phyloP scores from a whole-genome alignment of 2,113 vertebrate genomes.

The Osmerus mordax region DNA sequence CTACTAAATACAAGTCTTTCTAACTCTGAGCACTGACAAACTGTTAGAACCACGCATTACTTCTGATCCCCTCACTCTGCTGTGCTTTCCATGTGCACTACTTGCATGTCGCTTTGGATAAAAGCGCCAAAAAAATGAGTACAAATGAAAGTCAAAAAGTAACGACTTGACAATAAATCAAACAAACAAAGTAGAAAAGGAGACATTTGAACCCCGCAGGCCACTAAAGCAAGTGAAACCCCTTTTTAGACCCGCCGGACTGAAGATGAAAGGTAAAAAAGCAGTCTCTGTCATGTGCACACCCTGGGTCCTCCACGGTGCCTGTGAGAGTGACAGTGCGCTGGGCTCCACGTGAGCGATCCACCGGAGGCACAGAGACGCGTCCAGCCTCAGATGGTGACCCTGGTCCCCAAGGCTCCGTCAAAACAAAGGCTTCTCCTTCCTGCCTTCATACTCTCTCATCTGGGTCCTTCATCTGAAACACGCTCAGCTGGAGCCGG shows the following conservation, averaged over 20 bases:
- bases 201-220: neutral
- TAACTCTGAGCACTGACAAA: too few species aligned
- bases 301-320: neutral
- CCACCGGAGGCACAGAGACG: conserved; percentile 38
- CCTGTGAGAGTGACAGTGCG: conserved; percentile 29
- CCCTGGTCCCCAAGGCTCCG: conserved; percentile 44
- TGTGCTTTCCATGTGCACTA: too few species aligned
- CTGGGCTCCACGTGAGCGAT: conserved; percentile 11
- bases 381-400: conserved; percentile 29
- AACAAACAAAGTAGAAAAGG: too few species aligned
- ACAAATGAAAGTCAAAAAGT: too few species aligned
- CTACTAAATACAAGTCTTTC: too few species aligned
- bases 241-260: neutral
- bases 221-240: neutral
- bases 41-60: too few species aligned
- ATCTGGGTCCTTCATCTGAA: conserved; percentile 39
- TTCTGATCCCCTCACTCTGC: too few species aligned
- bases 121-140: too few species aligned
- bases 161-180: too few species aligned
- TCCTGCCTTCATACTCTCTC: conserved; percentile 38
- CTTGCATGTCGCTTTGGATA: too few species aligned
- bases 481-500: conserved; percentile 8
- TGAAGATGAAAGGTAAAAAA: conserved; percentile 5
- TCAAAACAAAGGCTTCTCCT: conserved; percentile 57
- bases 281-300: conserved; percentile 10